Conservation (phyloP, 2,888 invertebrate genomes). For the Phengaris arion region DNA sequence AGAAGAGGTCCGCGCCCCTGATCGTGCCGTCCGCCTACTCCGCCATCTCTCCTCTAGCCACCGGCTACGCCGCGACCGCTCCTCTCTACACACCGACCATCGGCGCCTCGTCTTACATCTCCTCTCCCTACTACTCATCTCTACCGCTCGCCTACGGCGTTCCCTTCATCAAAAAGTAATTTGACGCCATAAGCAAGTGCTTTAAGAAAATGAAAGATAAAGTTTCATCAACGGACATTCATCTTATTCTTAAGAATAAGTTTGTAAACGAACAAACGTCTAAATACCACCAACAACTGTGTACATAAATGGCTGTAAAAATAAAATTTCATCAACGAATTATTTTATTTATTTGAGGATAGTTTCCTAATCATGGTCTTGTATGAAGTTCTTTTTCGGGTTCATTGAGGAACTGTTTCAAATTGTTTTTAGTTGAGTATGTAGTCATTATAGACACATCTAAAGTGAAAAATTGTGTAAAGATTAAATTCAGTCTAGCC, state of each 20-base stretch:
- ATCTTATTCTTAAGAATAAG: neutral
- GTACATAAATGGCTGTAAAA: slow-evolving; percentile 5
- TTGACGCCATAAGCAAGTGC: neutral
- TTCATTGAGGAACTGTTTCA: no score
- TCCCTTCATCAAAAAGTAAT: slow-evolving; percentile 37
- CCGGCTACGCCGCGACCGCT: neutral
- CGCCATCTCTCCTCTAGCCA: neutral
- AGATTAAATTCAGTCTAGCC: no score
- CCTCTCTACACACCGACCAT: neutral
- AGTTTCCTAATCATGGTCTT: no score
- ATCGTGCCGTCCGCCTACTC: slow-evolving; percentile 37
- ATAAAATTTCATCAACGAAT: neutral
- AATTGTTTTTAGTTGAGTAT: no score
- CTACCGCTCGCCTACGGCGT: slow-evolving; percentile 32
- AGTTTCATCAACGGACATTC: neutral
- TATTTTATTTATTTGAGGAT: no score
- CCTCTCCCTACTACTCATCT: slow-evolving; percentile 45
- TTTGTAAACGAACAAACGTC: neutral
- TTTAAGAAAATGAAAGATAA: neutral
- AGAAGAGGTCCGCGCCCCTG: slow-evolving; percentile 53
- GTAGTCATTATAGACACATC: no score
- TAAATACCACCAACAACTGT: neutral
- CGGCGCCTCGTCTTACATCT: slow-evolving; percentile 32
- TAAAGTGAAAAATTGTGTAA: no score
- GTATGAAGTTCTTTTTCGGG: no score